phyloP scores from a whole-genome alignment of 2,113 vertebrate species.

The Zosterops lateralis region DNA sequence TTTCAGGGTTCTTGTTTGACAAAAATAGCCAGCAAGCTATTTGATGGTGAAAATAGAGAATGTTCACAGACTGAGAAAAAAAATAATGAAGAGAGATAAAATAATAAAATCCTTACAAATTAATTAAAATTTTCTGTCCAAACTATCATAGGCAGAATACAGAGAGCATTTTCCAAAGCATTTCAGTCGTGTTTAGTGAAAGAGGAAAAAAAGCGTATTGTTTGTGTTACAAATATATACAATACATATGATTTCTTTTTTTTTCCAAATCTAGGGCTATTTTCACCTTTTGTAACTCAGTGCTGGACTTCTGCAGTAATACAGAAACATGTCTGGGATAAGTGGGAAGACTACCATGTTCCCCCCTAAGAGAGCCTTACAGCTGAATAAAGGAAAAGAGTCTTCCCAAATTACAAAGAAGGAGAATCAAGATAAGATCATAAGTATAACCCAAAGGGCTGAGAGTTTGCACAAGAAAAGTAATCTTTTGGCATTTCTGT shows the following conservation, averaged over 20 bases:
- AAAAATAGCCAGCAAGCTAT: constrained; percentile 81
- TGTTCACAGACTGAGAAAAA: constrained; percentile 63
- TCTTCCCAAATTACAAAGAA: background rate
- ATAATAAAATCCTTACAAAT: constrained; percentile 65
- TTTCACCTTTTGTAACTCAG: background rate
- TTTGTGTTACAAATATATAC: background rate
- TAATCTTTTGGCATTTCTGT: background rate
- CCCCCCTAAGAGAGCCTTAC: background rate
- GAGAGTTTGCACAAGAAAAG: background rate
- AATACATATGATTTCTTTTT: background rate
- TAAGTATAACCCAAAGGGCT: background rate
- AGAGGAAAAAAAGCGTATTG: background rate
- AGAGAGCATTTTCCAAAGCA: background rate
- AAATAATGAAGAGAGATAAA: constrained; percentile 74
- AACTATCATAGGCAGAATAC: constrained; percentile 25
- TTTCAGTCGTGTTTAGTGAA: background rate
- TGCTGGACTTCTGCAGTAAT: background rate
- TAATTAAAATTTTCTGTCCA: constrained; percentile 70
- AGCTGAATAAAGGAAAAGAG: background rate
- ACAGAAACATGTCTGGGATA: background rate
- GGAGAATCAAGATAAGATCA: background rate
- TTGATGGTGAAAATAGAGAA: constrained; percentile 74
- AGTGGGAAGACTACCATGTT: background rate
- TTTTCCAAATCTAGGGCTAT: background rate
- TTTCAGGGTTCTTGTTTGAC: constrained; percentile 79